Percentiles rank a stretch among this genome's conserved stretches.
These are phyloP conservation scores for Copidosoma aretas DNA, from an alignment of 2,888 invertebrate genomes.

Conservation along the genomic window DNA sequence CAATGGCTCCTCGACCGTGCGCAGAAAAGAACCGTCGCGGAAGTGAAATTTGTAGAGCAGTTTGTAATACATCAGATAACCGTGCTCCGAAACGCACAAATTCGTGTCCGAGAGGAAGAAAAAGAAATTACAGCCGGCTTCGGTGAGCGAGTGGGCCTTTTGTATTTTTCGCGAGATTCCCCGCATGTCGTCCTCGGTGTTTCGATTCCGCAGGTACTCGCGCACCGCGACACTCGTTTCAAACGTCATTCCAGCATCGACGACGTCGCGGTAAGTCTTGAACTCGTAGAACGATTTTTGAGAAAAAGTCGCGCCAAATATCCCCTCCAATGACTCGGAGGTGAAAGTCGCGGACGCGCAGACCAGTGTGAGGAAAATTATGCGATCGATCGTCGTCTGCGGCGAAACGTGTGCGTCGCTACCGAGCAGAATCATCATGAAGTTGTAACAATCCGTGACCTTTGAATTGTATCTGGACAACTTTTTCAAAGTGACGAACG, in stretches of 20 bases:
- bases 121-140: neutral
- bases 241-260: neutral
- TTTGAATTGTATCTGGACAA: neutral
- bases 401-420: neutral
- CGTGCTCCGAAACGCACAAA: neutral
- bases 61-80: neutral
- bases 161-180: neutral
- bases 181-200: neutral
- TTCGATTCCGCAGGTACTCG: neutral
- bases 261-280: neutral
- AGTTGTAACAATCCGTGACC: neutral
- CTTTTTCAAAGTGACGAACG: neutral
- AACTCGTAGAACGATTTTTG: neutral
- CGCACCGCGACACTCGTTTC: neutral
- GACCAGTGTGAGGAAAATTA: neutral
- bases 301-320: neutral
- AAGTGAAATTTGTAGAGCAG: neutral
- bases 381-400: neutral
- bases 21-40: neutral
- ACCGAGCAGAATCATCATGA: neutral
- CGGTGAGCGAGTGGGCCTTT: neutral
- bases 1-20: neutral
- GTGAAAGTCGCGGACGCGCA: neutral
- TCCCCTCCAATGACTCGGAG: neutral
- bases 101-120: neutral